A percentile compares a stretch with the other conserved stretches of the same genome.
Evolutionary conservation across 2,113 vertebrate species (phyloP).

Genomic region (Trachemys scripta): DNA sequence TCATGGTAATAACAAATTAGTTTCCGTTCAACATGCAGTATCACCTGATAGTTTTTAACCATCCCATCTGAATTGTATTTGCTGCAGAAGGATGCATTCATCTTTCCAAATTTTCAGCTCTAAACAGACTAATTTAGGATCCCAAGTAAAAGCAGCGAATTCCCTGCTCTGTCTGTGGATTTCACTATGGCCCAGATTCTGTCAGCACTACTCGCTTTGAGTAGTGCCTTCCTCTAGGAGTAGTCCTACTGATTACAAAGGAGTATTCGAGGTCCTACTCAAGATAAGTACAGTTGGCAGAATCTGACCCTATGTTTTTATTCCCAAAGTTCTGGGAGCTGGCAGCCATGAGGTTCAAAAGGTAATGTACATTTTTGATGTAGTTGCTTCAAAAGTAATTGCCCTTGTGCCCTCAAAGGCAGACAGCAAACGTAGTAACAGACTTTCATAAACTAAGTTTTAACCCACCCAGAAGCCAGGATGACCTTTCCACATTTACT

Average conservation of each 20-base stretch:
- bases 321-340: background rate
- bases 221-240: background rate
- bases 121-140: background rate
- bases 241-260: background rate
- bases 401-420: conserved; percentile 22
- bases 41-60: conserved; percentile 60
- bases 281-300: background rate
- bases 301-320: background rate
- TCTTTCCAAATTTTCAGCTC: conserved; percentile 11
- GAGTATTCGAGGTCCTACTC: background rate
- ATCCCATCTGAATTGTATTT: background rate
- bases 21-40: conserved; percentile 30
- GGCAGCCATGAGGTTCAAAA: background rate
- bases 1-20: conserved; percentile 31
- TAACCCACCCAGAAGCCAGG: background rate
- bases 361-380: background rate
- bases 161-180: background rate
- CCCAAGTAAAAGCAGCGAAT: background rate
- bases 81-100: background rate
- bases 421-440: conserved; percentile 3
- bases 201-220: background rate
- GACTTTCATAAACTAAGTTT: conserved; percentile 46
- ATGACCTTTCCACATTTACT: background rate
- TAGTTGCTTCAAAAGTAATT: conserved; percentile 25
- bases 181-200: background rate